phyloP scores from a whole-genome alignment of 2,797 vertebrate genomes.

The Cuniculus paca region DNA sequence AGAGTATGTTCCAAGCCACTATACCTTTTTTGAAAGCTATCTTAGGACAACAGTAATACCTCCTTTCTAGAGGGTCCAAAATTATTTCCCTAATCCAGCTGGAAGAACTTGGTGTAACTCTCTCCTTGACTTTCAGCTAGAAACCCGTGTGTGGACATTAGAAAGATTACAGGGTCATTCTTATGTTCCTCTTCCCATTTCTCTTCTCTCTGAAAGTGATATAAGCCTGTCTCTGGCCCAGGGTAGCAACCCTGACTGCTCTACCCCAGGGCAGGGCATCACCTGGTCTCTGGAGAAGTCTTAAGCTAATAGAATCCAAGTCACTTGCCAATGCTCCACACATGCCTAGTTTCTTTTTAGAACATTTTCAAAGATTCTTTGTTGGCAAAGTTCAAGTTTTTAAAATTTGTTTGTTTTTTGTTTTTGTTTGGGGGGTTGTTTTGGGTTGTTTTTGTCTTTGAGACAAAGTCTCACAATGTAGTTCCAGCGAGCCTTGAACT shows the following conservation, averaged over 20 bases:
- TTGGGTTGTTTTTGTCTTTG: background rate
- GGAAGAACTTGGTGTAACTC: background rate
- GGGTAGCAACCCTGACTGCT: background rate
- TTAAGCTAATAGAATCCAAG: background rate
- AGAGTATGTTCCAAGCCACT: background rate
- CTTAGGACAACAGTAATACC: background rate
- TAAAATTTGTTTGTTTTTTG: background rate
- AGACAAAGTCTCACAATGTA: background rate
- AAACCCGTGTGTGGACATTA: background rate
- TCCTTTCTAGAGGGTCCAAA: background rate
- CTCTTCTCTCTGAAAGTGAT: background rate
- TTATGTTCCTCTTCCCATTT: conserved; percentile 10
- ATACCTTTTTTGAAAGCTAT: background rate
- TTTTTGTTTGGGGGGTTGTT: no score
- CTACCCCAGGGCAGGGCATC: background rate
- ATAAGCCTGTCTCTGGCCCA: background rate
- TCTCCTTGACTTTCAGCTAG: background rate
- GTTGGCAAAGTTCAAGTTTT: background rate
- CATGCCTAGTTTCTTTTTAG: conserved; percentile 10
- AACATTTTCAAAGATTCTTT: conserved; percentile 52
- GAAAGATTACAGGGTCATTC: background rate
- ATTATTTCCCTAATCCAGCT: background rate
- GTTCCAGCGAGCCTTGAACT: background rate
- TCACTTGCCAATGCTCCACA: background rate
- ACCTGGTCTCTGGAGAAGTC: conserved; percentile 12